A percentile compares a stretch with the other conserved stretches of the same genome.
Evolutionary conservation across 2,113 vertebrate genomes (phyloP).

Genomic region (Urocolius indicus): DNA sequence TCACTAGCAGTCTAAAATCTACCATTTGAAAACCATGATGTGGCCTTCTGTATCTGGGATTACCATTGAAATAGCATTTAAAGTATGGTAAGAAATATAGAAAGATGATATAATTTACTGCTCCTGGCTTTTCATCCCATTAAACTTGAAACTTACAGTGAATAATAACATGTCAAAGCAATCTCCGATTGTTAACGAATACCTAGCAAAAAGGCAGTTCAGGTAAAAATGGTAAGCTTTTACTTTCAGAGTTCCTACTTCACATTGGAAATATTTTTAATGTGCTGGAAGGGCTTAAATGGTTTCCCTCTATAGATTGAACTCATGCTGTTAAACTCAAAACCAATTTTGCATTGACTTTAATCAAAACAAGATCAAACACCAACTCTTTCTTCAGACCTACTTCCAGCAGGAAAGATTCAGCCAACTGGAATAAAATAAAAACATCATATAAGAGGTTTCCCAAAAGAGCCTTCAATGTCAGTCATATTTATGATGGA

Average conservation of each 20-base stretch:
- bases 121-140: not conserved
- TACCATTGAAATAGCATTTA: not conserved
- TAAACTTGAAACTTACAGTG: not conserved
- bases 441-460: not conserved
- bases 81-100: not conserved
- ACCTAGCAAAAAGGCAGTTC: not conserved
- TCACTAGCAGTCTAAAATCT: not conserved
- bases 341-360: constrained; percentile 1
- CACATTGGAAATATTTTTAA: constrained; percentile 11
- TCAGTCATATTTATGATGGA: fast-evolving
- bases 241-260: not conserved
- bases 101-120: not conserved
- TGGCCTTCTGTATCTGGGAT: not conserved
- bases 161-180: not conserved
- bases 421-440: constrained; percentile 8
- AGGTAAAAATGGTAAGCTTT: not conserved
- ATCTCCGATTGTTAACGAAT: not conserved
- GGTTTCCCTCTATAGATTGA: not conserved
- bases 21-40: not conserved
- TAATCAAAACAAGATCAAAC: constrained; percentile 45
- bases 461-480: not conserved
- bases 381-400: constrained; percentile 14
- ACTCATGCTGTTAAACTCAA: not conserved
- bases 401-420: not conserved
- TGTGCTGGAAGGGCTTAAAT: not conserved